Base-by-base conservation (phyloP, 1,140 invertebrate species). In the Apis laboriosa region DNA sequence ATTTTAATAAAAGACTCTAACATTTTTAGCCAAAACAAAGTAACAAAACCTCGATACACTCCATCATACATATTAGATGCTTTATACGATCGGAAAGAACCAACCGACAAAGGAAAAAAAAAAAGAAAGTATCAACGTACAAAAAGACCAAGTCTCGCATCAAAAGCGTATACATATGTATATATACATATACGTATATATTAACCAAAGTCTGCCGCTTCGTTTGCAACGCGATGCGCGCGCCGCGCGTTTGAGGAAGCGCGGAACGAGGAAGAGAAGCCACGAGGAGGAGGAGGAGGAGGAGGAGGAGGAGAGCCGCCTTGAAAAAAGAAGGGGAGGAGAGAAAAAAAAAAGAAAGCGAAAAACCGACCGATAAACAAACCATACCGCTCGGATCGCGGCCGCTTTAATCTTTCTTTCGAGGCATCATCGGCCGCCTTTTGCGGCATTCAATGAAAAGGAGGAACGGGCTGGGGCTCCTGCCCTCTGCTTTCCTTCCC, bases 331-430 rank as follows among this genome's bases (percentile, higher is more conserved):
- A 21, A 58, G 9, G 24, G 13, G 80, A 83, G 80, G 21, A 9
- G 5, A 2, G 17, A 63, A 51, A 71, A 21, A 60, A 13, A 75
- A 60, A 72, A 21, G 28, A 76, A 73, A 61, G 85, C 72, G 85
- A 83, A 84, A 82, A 84, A 81, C 80, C 88, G 89, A 70, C 89
- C 90, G 90, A 92, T 93, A 92, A 93, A 92, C 92, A 92, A 93
- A 93, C 90, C 12, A 19, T 88, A 86, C 86, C 83, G 77, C 89
- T 74, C 56, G 90, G 89, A 91, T 91, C 92, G 90, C 90, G 92
- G 92, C 86, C n/a, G 87, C 92, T 93, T 93, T 93, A 93, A 93
- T 93, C 92, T 93, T 90, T 86, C 87, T 92, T 92, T 87, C 79
- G 89, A 90, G 85, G 90, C 88, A 90, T 86, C 81, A 90, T 86